Evolutionary conservation across 2,888 invertebrate genomes (phyloP), one percentile per base, ranked within the genome.

Genomic region (Anoncus sp.): DNA sequence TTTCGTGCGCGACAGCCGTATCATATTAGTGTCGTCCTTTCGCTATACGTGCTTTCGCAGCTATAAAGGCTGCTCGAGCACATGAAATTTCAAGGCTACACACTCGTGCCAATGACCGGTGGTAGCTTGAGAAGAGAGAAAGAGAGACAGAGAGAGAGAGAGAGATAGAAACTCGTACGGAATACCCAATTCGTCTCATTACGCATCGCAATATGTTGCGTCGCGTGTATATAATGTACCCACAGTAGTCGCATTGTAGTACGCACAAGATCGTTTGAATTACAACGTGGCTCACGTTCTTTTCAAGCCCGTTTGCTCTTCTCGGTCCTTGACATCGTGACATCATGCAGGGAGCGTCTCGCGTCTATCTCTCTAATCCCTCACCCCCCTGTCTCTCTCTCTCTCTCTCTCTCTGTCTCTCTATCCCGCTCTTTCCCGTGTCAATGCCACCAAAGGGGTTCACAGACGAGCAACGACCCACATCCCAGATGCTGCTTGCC

Each of bases 321-420:
- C 75, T 70, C 73, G 77, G 74, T 79, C 80, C 81, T 83, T 82
- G 80, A 80, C 81, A 81, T 72, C 76, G 76, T 81, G 72, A 81
- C 79, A 80, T 79, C 75, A 82, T 75, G 55, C 20, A 53, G 53
- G 40, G 74, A 27, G 40, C 31, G 38, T 62, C 62, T 59, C 65
- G 55, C 62, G 40, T 55, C 27, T 53, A 31, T 35, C 63, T 62
- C 67, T 62, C 53, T 31, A 24, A 12, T 38, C 20, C n/a, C n/a
- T n/a, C n/a, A n/a, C n/a, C n/a, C n/a, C n/a, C n/a, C n/a, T n/a
- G n/a, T n/a, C 6, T 65, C 45, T 65, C 31, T 22, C 27, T 51
- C 65, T 47, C 51, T 49, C 18, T 6, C 12, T 35, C 43, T 49
- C 35, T 49, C 60, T 14, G 18, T 20, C 53, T 22, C 22, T 43